Base-by-base conservation (phyloP, 2,113 vertebrate genomes). In the Indicator maculatus region DNA sequence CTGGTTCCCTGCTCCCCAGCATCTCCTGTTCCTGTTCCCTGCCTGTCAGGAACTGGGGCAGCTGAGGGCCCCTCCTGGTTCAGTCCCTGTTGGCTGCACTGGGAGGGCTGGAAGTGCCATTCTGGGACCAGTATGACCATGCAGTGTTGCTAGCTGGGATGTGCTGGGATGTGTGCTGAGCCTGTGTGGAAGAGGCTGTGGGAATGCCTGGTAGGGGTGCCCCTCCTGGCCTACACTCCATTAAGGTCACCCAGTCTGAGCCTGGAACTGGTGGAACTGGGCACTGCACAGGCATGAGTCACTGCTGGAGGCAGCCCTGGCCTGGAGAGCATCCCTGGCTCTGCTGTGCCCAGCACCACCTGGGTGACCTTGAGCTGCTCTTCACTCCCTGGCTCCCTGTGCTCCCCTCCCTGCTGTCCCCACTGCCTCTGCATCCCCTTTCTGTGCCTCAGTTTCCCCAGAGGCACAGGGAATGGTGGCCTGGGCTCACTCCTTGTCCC, bases 221-320 rank as follows among this genome's bases (percentile, higher is more conserved):
- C 60, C 50, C 38, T 31, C 33, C 79, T 2, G 47, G 58, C 6
- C 65, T 0, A 27, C 76, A 81, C 52, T 89, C 89, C 31, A 1
- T 69, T 89, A 85, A 87, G 91, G 93, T 74, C 88, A 86, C 85
- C 11, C 65, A 1, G 2, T 0, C 16, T 10, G 71, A 0, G 45
- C 33, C 67, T 85, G 84, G 92, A 96, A 94, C 89, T 13, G 8
- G 88, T 96, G 94, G 70, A 86, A 93, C 90, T 12, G 83, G 67
- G 76, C 79, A 41, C 38, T 4, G 71, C 1, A 0, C 77, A 4
- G 73, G 56, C 55, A 39, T 90, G 89, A 96, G 77, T 66, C 95
- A 82, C 36, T 44, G 59, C 44, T 0, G 11, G 44, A 75, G 76
- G 81, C 86, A 90, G 83, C 86, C 65, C 86, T 9, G 89, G 41